Conservation (phyloP, 2,888 invertebrate genomes). For the Agrilus mali region DNA sequence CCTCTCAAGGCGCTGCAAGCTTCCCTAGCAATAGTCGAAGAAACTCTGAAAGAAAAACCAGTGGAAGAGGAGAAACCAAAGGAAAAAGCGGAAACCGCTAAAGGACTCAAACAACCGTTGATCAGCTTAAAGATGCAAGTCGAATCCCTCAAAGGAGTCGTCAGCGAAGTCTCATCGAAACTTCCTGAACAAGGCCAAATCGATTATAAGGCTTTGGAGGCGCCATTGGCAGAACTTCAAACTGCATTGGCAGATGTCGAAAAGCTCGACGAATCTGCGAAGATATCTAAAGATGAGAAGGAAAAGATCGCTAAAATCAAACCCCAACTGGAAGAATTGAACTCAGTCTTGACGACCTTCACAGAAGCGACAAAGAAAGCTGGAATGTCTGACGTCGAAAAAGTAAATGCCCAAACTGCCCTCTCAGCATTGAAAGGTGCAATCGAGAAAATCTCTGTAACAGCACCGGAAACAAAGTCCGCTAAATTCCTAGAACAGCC, state of each 20-base stretch:
- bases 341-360: neutral
- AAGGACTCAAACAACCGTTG: too few relatives aligned
- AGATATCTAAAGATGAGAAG: neutral
- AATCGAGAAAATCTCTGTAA: slow-evolving; percentile 2
- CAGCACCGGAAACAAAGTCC: neutral
- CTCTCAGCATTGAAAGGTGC: slow-evolving; percentile 10
- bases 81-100: too few relatives aligned
- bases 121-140: too few relatives aligned
- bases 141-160: too few relatives aligned
- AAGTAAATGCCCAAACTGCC: slow-evolving; percentile 7
- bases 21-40: neutral
- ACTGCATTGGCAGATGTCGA: slow-evolving; percentile 1
- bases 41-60: neutral
- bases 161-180: too few relatives aligned
- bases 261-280: neutral
- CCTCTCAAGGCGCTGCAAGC: slow-evolving; percentile 1
- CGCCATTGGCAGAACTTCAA: too few relatives aligned
- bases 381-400: slow-evolving; percentile 11
- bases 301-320: slow-evolving; percentile 3
- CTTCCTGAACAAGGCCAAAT: too few relatives aligned
- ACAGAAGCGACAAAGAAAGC: slow-evolving; percentile 7
- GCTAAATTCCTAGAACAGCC: slow-evolving; percentile 12
- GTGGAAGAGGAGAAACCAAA: too few relatives aligned
- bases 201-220: too few relatives aligned
- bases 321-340: slow-evolving; percentile 1